phyloP scores from a whole-genome alignment of 2,113 vertebrate species.

The Lampris megalopsis region DNA sequence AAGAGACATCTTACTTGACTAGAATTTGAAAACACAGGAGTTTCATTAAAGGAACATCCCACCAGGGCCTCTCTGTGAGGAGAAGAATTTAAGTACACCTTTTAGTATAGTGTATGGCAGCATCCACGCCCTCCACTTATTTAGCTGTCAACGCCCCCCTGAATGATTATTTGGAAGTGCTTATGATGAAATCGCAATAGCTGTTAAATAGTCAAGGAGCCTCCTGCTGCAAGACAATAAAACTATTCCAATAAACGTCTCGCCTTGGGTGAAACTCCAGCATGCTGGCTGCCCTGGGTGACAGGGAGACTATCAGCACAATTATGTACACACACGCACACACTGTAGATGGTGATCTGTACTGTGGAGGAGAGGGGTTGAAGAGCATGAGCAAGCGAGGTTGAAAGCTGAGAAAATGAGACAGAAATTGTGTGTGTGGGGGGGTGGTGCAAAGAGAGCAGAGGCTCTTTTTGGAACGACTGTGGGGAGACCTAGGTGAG shows the following conservation, averaged over 20 bases:
- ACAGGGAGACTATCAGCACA: neutral
- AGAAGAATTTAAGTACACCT: constrained; percentile 18
- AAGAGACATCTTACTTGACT: neutral
- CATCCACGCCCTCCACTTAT: constrained; percentile 38
- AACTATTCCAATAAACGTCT: constrained; percentile 27
- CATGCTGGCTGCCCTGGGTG: constrained; percentile 12
- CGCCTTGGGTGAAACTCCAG: constrained; percentile 15
- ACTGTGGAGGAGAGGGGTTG: constrained; percentile 4
- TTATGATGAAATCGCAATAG: constrained; percentile 39
- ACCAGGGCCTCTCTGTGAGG: neutral
- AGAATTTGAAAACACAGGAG: neutral
- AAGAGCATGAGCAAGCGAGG: neutral
- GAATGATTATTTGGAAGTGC: constrained; percentile 46
- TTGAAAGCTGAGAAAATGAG: constrained; percentile 32
- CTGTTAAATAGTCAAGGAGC: constrained; percentile 57
- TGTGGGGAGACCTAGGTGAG: constrained; percentile 19
- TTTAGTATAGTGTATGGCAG: constrained; percentile 19
- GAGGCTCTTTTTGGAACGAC: constrained; percentile 30
- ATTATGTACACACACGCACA: constrained; percentile 21
- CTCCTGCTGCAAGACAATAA: constrained; percentile 19
- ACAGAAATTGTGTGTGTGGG: constrained; percentile 8
- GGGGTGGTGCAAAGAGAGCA: constrained; percentile 31
- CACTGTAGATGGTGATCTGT: neutral
- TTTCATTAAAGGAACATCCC: neutral
- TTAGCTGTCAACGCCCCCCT: constrained; percentile 53